These are phyloP conservation scores for Muscina levida DNA, from an alignment of 2,888 invertebrate species.

Conservation along the genomic window DNA sequence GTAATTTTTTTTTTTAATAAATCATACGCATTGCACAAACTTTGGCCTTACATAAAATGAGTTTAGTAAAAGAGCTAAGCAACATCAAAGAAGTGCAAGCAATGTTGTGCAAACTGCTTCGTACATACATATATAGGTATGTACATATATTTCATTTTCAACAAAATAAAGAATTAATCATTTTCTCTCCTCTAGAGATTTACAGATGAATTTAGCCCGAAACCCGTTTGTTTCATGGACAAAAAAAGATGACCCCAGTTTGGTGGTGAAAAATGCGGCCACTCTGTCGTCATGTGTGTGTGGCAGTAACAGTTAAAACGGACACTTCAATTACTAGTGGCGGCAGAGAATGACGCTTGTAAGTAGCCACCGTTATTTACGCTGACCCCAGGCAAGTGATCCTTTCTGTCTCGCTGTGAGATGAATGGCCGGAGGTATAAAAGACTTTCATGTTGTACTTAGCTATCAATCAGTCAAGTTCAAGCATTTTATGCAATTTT, in stretches of 20 bases:
- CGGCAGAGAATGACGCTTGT: neutral
- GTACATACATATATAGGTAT: too few relatives aligned
- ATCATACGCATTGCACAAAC: conserved; percentile 34
- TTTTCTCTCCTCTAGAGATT: conserved; percentile 35
- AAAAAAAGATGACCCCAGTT: conserved; percentile 8
- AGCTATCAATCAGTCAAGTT: conserved; percentile 53
- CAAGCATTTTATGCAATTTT: neutral
- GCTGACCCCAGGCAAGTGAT: conserved; percentile 26
- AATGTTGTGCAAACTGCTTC: too few relatives aligned
- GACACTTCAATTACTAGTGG: conserved; percentile 9
- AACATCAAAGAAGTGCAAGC: conserved; percentile 31
- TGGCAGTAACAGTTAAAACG: conserved; percentile 15
- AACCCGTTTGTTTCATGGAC: conserved; percentile 55
- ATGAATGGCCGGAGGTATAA: neutral
- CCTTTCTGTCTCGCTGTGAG: conserved; percentile 5
- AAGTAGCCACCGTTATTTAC: neutral
- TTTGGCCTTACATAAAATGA: neutral
- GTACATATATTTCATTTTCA: conserved; percentile 35
- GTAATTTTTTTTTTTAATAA: too few relatives aligned
- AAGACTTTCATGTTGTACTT: conserved; percentile 41
- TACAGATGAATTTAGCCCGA: conserved; percentile 15
- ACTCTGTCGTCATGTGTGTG: conserved; percentile 5
- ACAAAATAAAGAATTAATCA: conserved; percentile 55
- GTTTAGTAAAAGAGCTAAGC: neutral
- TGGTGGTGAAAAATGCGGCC: conserved; percentile 30